These are phyloP conservation scores for Manis pentadactyla DNA, from an alignment of 2,797 vertebrate genomes.

Conservation along the genomic window DNA sequence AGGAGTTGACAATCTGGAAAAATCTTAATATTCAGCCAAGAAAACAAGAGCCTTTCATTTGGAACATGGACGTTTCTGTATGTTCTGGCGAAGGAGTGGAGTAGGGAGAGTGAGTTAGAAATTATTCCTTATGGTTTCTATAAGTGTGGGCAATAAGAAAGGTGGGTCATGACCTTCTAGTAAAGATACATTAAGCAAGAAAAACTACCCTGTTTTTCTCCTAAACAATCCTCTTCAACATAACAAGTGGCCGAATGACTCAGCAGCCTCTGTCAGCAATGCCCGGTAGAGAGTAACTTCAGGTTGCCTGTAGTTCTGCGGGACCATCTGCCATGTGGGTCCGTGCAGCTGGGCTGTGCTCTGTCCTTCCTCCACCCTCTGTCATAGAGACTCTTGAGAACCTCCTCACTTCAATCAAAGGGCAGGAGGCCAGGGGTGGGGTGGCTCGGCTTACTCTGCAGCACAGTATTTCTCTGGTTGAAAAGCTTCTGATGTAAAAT, in stretches of 20 bases:
- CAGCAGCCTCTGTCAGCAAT: background rate
- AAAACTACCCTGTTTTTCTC: background rate
- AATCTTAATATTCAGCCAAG: conserved; percentile 77
- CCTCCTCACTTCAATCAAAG: conserved; percentile 50
- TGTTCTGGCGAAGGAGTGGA: conserved; percentile 54
- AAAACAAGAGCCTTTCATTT: conserved; percentile 77
- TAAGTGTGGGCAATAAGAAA: conserved; percentile 58
- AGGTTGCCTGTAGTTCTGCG: background rate
- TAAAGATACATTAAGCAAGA: background rate
- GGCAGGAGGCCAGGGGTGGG: conserved; percentile 62
- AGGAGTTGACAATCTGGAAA: conserved; percentile 78
- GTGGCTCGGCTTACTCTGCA: conserved; percentile 30
- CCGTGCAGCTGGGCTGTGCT: conserved; percentile 39
- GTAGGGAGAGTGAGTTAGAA: conserved; percentile 59
- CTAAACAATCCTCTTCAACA: conserved; percentile 25
- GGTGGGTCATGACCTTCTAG: background rate
- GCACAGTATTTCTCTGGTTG: conserved; percentile 58
- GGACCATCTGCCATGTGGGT: conserved; percentile 33
- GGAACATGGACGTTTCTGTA: conserved; percentile 67
- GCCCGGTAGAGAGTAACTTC: background rate
- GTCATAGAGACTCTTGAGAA: conserved; percentile 64
- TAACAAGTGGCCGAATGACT: conserved; percentile 34
- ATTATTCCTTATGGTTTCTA: conserved; percentile 67
- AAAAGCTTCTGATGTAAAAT: conserved; percentile 76
- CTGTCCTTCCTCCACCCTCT: conserved; percentile 42